A percentile compares a stretch with the other conserved stretches of the same genome.
These are phyloP conservation scores for Cosmopolites sordidus DNA, from an alignment of 2,888 invertebrate species.

Conservation along the genomic window DNA sequence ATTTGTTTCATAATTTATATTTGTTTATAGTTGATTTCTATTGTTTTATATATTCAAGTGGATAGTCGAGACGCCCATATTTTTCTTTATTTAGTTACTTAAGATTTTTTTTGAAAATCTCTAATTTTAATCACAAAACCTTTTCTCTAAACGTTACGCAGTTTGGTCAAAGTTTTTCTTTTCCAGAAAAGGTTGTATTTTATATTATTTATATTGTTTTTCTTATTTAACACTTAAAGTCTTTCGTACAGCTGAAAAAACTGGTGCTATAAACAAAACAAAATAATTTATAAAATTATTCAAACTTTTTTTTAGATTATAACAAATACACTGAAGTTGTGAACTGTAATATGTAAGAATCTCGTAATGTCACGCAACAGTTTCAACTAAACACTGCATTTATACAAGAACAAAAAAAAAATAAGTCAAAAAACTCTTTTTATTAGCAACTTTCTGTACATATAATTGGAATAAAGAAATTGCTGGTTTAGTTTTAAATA, in stretches of 20 bases:
- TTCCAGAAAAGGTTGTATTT: not conserved
- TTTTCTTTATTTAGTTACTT: not conserved
- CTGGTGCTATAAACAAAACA: conserved; percentile 11
- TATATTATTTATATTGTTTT: not conserved
- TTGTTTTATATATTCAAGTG: too few relatives aligned
- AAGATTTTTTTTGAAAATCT: not conserved
- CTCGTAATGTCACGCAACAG: too few relatives aligned
- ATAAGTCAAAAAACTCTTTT: not conserved
- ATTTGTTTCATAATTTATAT: too few relatives aligned
- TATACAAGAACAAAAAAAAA: not conserved
- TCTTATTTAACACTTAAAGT: not conserved
- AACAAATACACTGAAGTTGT: not conserved
- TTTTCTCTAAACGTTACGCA: not conserved
- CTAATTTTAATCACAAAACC: not conserved
- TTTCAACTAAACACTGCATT: too few relatives aligned
- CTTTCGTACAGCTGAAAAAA: conserved; percentile 6
- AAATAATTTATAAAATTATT: not conserved
- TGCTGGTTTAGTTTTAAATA: conserved; percentile 25
- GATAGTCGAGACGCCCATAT: not conserved
- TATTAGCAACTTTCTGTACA: too few relatives aligned
- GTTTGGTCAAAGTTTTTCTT: conserved; percentile 4
- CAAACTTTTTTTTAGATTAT: not conserved
- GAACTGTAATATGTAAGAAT: too few relatives aligned
- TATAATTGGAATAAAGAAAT: conserved; percentile 5
- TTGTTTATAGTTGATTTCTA: too few relatives aligned